A percentile compares a stretch with the other conserved stretches of the same genome.
Conservation (phyloP, 2,797 vertebrate species). For the Hypotaenidia philippensis region DNA sequence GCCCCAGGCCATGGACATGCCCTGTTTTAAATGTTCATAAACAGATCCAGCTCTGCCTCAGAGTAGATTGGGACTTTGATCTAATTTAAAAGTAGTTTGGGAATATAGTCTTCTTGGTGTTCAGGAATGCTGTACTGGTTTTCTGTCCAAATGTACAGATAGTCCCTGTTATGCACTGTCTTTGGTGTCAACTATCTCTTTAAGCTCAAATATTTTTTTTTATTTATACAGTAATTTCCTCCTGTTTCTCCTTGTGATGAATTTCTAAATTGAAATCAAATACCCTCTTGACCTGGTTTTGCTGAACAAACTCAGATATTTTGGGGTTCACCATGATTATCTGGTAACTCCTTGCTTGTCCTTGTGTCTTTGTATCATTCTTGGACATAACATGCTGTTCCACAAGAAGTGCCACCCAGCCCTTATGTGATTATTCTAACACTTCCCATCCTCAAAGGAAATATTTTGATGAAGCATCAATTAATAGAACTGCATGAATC, state of each 20-base stretch:
- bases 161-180: not conserved
- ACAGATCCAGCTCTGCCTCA: not conserved
- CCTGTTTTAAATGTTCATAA: not conserved
- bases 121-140: not conserved
- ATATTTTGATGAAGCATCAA: not conserved
- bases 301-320: not conserved
- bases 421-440: not conserved
- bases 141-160: not conserved
- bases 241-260: not conserved
- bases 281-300: accelerated
- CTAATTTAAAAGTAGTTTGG: not conserved
- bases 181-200: not conserved
- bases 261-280: not conserved
- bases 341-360: not conserved
- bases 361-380: not conserved
- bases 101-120: not conserved
- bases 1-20: not conserved
- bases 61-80: not conserved
- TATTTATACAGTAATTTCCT: not conserved
- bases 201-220: not conserved
- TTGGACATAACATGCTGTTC: not conserved
- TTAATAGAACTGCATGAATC: constrained; percentile 10
- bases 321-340: not conserved
- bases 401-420: not conserved
- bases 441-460: not conserved